phyloP scores from a whole-genome alignment of 2,113 vertebrate genomes.

The Pseudorhombus dupliciocellatus region DNA sequence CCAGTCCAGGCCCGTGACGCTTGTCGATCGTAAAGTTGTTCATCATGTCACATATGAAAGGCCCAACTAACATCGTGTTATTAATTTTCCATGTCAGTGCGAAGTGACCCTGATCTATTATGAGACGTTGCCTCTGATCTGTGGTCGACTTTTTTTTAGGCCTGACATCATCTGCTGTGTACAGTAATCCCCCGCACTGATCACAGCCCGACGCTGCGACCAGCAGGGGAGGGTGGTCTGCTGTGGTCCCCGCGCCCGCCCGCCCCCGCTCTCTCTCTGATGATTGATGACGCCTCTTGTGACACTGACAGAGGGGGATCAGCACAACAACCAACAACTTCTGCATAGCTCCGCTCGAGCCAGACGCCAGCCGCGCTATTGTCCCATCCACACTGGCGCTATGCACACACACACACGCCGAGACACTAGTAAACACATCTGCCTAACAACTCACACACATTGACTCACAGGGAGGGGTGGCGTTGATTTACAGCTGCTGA shows the following conservation, averaged over 20 bases:
- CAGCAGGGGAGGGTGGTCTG: slow-evolving; percentile 59
- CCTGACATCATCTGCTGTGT: slow-evolving; percentile 63
- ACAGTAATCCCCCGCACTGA: slow-evolving; percentile 57
- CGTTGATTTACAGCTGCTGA: slow-evolving; percentile 57
- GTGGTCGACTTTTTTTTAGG: slow-evolving; percentile 34
- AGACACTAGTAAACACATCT: slow-evolving; percentile 10
- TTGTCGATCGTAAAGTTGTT: not conserved
- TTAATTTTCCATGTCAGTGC: slow-evolving; percentile 32
- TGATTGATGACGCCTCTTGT: slow-evolving; percentile 73
- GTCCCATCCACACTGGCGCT: slow-evolving; percentile 61
- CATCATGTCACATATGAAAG: not conserved
- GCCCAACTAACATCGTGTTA: not conserved
- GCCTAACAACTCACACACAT: slow-evolving; percentile 42
- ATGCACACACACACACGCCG: slow-evolving; percentile 37
- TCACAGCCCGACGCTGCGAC: slow-evolving; percentile 42
- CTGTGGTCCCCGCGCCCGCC: slow-evolving; percentile 1
- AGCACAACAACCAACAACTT: slow-evolving; percentile 78
- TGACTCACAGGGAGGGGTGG: slow-evolving; percentile 35
- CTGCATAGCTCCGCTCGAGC: slow-evolving; percentile 72
- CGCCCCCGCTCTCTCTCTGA: slow-evolving; percentile 17
- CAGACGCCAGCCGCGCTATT: slow-evolving; percentile 67
- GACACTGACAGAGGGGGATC: slow-evolving; percentile 76
- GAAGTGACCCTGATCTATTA: slow-evolving; percentile 51
- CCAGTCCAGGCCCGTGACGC: not conserved
- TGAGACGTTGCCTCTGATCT: slow-evolving; percentile 45